These are phyloP conservation scores for Amiota minor DNA, from an alignment of 2,888 invertebrate species.

Conservation along the genomic window DNA sequence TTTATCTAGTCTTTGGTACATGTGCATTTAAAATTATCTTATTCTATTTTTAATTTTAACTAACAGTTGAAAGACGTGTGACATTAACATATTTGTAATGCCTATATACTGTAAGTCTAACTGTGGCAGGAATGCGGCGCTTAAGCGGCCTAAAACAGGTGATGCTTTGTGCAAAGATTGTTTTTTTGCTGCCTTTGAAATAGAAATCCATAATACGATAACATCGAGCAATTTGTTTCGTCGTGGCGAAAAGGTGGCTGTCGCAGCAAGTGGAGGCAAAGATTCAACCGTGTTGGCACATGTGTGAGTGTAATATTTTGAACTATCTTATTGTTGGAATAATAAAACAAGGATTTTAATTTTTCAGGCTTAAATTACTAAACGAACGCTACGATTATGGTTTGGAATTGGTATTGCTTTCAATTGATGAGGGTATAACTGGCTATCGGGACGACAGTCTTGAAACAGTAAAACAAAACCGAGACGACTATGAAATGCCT, in stretches of 20 bases:
- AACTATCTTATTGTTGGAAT: too few relatives aligned
- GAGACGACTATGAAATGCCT: constrained; percentile 93
- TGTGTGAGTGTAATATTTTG: constrained; percentile 72
- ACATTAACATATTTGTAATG: constrained; percentile 75
- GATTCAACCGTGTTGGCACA: constrained; percentile 99
- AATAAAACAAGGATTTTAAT: neutral
- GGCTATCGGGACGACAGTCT: constrained; percentile 96
- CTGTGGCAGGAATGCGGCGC: constrained; percentile 83
- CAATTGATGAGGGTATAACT: constrained; percentile 98
- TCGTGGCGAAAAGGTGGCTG: constrained; percentile 88
- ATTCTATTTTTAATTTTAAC: constrained; percentile 4
- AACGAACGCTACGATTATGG: constrained; percentile 94
- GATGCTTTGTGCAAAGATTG: constrained; percentile 95
- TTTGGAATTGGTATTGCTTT: constrained; percentile 89
- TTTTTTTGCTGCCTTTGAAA: constrained; percentile 94
- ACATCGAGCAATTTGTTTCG: constrained; percentile 85
- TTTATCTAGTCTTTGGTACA: too few relatives aligned
- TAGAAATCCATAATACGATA: constrained; percentile 95
- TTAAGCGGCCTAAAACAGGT: constrained; percentile 92
- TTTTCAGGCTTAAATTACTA: constrained; percentile 81
- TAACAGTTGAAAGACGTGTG: neutral
- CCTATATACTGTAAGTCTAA: constrained; percentile 80
- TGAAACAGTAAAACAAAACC: constrained; percentile 95
- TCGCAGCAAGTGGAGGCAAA: constrained; percentile 95
- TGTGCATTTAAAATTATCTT: too few relatives aligned